Base-by-base conservation (phyloP, 2,888 invertebrate genomes). In the Agrotis segetum region DNA sequence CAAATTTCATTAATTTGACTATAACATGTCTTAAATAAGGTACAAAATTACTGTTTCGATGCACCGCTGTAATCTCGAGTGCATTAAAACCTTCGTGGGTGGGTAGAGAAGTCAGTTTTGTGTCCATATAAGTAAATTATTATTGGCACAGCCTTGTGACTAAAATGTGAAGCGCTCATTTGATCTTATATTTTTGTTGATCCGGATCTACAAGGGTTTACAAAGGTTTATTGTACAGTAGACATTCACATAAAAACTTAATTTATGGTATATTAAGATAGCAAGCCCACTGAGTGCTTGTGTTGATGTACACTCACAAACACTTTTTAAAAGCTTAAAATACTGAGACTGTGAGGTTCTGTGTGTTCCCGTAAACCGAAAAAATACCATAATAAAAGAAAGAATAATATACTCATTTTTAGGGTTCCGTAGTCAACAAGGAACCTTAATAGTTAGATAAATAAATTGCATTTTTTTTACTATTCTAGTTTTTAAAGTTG, bases 11-110 rank as follows among this genome's bases (percentile, higher is more conserved):
- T 88, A 87, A 87, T 85, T 84, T 82, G 77, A 85, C 83, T 85
- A 81, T 86, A 88, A 81, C 67, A 80, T 82, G 71, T 67, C 82
- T 87, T 88, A 87, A 88, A 88, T 85, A 87, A 86, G 73, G 79
- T 58, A 74, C 75, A 66, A 78, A 83, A 85, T 87, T 82, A 82
- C 83, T 71, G 81, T 82, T 83, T 77, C 77, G 80, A 71, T 81
- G 82, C 76, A 47, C 66, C 74, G 65, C 67, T 67, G 83, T 84
- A 81, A 84, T 85, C 77, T 85, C 63, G 75, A 59, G 75, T 29
- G 80, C 76, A 84, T 87, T 87, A 86, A 87, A 85, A 79, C 72
- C 88, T 81, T 85, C 85, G 87, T 90, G 89, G 87, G 89, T 84
- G 88, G 89, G 78, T 86, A 78, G 84, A 87, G 79, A 85, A 83